phyloP scores from a whole-genome alignment of 2,797 vertebrate species.

The Lophotriccus pileatus region DNA sequence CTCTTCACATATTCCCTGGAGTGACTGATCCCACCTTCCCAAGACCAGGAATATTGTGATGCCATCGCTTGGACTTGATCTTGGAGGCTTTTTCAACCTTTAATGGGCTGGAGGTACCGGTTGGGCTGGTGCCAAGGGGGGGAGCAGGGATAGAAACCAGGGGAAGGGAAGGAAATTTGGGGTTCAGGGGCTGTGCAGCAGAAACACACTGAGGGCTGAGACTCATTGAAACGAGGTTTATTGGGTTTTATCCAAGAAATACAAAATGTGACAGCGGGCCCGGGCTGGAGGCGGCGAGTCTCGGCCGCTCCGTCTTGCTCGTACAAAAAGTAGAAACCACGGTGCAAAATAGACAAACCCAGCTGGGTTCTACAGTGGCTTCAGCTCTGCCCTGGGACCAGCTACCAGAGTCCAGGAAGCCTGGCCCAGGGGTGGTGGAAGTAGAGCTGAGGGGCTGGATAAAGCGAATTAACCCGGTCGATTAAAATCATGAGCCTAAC shows the following conservation, averaged over 20 bases:
- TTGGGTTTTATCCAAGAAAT: slow-evolving; percentile 48
- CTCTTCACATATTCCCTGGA: accelerated
- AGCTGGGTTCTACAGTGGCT: background rate
- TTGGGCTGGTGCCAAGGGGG: background rate
- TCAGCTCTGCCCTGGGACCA: background rate
- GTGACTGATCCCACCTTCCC: background rate
- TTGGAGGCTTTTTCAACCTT: background rate
- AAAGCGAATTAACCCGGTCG: background rate
- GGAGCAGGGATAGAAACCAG: background rate
- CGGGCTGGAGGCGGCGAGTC: background rate
- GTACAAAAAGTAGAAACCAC: background rate
- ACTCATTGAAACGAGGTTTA: slow-evolving; percentile 57
- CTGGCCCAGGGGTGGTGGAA: background rate
- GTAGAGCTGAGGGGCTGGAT: background rate
- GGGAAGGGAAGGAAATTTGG: accelerated
- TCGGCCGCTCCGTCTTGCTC: background rate
- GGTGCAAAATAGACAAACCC: background rate
- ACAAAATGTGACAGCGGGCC: slow-evolving; percentile 2
- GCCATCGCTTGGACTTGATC: background rate
- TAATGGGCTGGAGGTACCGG: accelerated
- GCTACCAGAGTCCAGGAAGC: background rate
- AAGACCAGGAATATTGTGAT: accelerated
- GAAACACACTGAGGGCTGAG: background rate
- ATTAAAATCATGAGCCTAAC: background rate
- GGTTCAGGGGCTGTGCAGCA: background rate